Conservation (phyloP, 2,113 vertebrate genomes). For the Cinclus mexicanus region DNA sequence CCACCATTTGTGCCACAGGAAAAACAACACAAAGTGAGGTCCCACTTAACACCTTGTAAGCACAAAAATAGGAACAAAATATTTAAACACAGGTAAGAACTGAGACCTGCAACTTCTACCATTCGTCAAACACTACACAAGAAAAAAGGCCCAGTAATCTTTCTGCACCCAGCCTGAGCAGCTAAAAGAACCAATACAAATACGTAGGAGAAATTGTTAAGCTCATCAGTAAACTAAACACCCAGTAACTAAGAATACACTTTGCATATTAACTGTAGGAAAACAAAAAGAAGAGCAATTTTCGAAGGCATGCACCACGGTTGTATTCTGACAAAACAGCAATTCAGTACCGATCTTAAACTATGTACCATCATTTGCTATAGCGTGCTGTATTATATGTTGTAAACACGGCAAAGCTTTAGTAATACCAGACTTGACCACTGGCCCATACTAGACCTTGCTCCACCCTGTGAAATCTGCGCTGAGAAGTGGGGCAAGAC, state of each 20-base stretch:
- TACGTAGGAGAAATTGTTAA: not conserved
- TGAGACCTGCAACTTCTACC: not conserved
- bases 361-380: not conserved
- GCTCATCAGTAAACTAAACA: not conserved
- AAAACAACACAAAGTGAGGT: not conserved
- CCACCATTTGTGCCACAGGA: not conserved
- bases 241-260: not conserved
- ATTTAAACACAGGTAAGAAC: not conserved
- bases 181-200: not conserved
- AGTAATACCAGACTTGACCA: slow-evolving; percentile 24
- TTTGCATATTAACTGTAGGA: not conserved
- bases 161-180: not conserved
- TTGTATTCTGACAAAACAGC: not conserved
- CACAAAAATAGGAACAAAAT: not conserved
- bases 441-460: not conserved
- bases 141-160: not conserved
- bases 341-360: not conserved
- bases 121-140: not conserved
- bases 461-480: slow-evolving; percentile 12
- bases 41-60: accelerated
- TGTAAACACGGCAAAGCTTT: not conserved
- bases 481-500: slow-evolving; percentile 7
- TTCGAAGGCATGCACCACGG: not conserved
- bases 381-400: accelerated
- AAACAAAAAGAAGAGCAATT: not conserved